Conservation (phyloP, 2,113 vertebrate genomes). For the Ictalurus punctatus region DNA sequence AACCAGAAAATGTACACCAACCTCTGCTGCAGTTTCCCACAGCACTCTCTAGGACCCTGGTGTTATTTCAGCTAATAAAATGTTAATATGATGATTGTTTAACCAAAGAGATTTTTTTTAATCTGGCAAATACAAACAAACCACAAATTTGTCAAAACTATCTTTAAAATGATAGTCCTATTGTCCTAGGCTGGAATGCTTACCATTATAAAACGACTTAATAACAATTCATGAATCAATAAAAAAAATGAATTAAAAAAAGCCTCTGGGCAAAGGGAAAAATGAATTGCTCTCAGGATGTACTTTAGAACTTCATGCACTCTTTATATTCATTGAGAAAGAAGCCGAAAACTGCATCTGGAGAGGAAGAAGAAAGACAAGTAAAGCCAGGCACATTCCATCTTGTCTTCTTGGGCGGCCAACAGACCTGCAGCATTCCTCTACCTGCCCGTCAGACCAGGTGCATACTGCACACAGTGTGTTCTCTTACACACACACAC, state of each 20-base stretch:
- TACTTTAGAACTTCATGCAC: constrained; percentile 58
- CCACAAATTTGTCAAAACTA: not conserved
- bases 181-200: constrained; percentile 68
- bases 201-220: constrained; percentile 67
- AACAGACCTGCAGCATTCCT: constrained; percentile 72
- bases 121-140: not conserved
- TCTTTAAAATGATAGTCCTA: not conserved
- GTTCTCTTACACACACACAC: constrained; percentile 43
- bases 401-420: constrained; percentile 70
- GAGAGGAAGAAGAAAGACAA: constrained; percentile 59
- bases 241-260: constrained; percentile 69
- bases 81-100: not conserved
- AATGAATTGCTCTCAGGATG: constrained; percentile 71
- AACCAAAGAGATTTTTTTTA: not conserved
- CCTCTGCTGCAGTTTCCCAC: not conserved
- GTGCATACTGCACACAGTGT: constrained; percentile 67
- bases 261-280: constrained; percentile 66
- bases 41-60: not conserved
- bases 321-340: constrained; percentile 6
- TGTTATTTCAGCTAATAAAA: not conserved
- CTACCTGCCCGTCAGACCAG: constrained; percentile 71
- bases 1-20: not conserved
- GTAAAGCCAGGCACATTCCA: constrained; percentile 74
- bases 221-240: constrained; percentile 72
- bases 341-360: constrained; percentile 16